phyloP scores from a whole-genome alignment of 1,140 invertebrate species.

The Trichoplusia ni region DNA sequence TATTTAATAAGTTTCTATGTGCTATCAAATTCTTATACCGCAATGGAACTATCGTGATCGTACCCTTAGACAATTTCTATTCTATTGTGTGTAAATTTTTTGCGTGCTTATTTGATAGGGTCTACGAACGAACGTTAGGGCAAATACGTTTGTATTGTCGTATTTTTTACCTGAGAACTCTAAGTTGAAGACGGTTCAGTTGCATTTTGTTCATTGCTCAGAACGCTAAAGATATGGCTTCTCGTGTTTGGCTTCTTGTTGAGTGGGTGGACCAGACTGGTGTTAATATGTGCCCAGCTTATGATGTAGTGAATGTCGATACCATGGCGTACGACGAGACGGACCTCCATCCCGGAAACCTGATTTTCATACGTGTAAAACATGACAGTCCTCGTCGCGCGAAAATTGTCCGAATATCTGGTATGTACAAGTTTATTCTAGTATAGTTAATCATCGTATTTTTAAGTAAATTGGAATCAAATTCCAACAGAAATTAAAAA shows the following conservation, averaged over 20 bases:
- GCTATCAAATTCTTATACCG: too few relatives aligned
- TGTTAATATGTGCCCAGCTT: slow-evolving; percentile 48
- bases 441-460: not conserved
- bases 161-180: slow-evolving; percentile 23
- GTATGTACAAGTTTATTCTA: slow-evolving; percentile 45
- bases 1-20: too few relatives aligned
- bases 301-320: slow-evolving; percentile 50
- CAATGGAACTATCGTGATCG: too few relatives aligned
- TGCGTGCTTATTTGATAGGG: not conserved
- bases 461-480: not conserved
- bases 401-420: slow-evolving; percentile 53
- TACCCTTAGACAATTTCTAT: too few relatives aligned
- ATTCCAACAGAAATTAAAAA: too few relatives aligned
- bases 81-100: slow-evolving; percentile 1
- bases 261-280: slow-evolving; percentile 53
- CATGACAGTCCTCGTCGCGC: slow-evolving; percentile 44
- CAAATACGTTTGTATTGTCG: slow-evolving; percentile 6
- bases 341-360: slow-evolving; percentile 50
- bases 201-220: slow-evolving; percentile 31
- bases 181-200: slow-evolving; percentile 32
- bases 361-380: slow-evolving; percentile 46
- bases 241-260: slow-evolving; percentile 57
- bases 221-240: slow-evolving; percentile 38
- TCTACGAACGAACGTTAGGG: not conserved
- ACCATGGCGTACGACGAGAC: slow-evolving; percentile 34